A percentile compares a stretch with the other conserved stretches of the same genome.
phyloP scores from a whole-genome alignment of 2,113 vertebrate genomes.

The Gopherus flavomarginatus region DNA sequence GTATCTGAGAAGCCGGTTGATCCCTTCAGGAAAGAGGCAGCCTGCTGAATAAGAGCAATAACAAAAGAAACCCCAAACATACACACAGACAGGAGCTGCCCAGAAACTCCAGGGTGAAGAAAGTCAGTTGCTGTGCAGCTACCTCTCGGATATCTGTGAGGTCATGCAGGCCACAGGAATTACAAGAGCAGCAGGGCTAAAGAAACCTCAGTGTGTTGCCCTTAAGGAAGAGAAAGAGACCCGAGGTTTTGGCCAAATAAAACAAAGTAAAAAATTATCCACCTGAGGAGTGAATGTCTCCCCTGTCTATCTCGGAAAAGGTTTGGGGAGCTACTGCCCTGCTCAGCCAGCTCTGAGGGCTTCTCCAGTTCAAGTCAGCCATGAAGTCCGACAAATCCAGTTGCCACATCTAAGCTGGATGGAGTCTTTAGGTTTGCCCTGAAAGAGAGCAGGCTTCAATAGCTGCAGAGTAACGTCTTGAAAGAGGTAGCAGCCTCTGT shows the following conservation, averaged over 20 bases:
- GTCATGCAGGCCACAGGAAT: fast-evolving
- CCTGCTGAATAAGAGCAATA: not conserved
- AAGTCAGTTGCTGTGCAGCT: fast-evolving
- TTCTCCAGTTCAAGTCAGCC: not conserved
- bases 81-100: not conserved
- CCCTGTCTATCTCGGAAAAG: not conserved
- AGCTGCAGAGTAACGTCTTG: not conserved
- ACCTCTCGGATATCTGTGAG: not conserved
- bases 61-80: not conserved
- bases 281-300: not conserved
- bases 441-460: not conserved
- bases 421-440: not conserved
- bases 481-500: not conserved
- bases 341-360: not conserved
- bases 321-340: not conserved
- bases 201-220: not conserved
- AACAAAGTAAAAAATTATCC: not conserved
- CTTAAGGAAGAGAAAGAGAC: not conserved
- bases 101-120: not conserved
- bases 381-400: not conserved
- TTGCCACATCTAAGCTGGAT: not conserved
- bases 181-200: fast-evolving
- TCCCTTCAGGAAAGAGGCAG: not conserved
- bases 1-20: not conserved
- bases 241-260: not conserved